These are phyloP conservation scores for Dinocampus coccinellae DNA, from an alignment of 2,888 invertebrate species.

Conservation along the genomic window DNA sequence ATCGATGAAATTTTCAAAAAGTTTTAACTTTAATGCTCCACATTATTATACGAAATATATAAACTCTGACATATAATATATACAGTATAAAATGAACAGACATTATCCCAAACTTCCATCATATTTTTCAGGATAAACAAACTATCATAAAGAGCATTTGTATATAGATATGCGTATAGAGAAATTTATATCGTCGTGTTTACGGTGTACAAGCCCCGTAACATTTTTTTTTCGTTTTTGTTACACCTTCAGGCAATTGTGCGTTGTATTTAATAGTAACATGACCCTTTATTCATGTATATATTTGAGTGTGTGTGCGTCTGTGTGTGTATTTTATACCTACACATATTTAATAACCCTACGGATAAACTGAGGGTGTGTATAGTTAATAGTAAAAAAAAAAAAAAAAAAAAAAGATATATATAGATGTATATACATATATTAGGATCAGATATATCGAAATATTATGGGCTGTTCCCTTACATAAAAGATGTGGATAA, in stretches of 20 bases:
- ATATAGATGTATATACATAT: too few relatives aligned
- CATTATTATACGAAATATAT: conserved; percentile 2
- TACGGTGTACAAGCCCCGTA: conserved; percentile 7
- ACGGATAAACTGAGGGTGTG: not conserved
- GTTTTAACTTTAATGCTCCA: conserved; percentile 4
- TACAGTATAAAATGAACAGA: not conserved
- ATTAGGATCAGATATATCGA: not conserved
- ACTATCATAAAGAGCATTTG: conserved; percentile 8
- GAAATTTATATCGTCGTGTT: conserved; percentile 21
- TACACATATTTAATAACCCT: conserved; percentile 10
- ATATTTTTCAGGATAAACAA: conserved; percentile 15
- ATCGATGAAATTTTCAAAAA: conserved; percentile 7
- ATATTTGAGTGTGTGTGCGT: not conserved
- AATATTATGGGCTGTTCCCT: conserved; percentile 1
- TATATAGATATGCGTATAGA: not conserved
- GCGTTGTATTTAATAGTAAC: conserved; percentile 25
- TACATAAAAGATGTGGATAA: not conserved
- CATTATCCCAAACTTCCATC: conserved; percentile 7
- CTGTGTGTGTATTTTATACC: not conserved
- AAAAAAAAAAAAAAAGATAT: too few relatives aligned
- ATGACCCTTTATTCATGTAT: conserved; percentile 18
- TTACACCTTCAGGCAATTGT: conserved; percentile 13
- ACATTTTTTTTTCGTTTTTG: conserved; percentile 7
- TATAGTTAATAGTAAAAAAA: not conserved
- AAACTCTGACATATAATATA: not conserved